These are phyloP conservation scores for Chalcis sispes DNA, from an alignment of 2,888 invertebrate genomes.

Conservation along the genomic window DNA sequence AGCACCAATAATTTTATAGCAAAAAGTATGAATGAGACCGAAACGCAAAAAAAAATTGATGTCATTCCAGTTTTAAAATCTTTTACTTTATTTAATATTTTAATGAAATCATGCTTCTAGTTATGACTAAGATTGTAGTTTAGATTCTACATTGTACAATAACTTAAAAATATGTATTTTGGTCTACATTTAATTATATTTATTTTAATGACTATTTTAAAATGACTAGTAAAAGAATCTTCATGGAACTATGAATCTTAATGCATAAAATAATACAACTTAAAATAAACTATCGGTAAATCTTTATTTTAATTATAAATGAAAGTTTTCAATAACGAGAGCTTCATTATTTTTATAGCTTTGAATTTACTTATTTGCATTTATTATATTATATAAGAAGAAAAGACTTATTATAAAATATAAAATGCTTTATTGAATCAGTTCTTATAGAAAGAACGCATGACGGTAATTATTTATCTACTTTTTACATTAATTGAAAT, in stretches of 20 bases:
- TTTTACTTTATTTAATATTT: slow-evolving; percentile 1
- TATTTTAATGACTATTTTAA: no score
- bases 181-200: slow-evolving; percentile 3
- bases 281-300: neutral
- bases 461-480: neutral
- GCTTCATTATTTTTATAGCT: slow-evolving; percentile 10
- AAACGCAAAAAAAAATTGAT: slow-evolving; percentile 20
- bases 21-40: slow-evolving; percentile 21
- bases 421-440: slow-evolving; percentile 21
- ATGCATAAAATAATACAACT: neutral
- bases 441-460: slow-evolving; percentile 23
- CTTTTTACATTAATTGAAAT: neutral
- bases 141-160: slow-evolving; percentile 3
- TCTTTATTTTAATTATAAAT: neutral
- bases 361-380: neutral
- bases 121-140: slow-evolving; percentile 18
- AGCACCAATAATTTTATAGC: slow-evolving; percentile 9
- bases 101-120: neutral
- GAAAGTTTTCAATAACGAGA: neutral
- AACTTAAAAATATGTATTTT: slow-evolving; percentile 16
- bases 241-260: neutral
- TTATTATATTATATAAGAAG: neutral
- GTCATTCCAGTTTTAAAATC: slow-evolving; percentile 38
- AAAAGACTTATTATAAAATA: neutral
- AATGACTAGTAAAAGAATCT: slow-evolving; percentile 13